Percentiles rank a stretch among this genome's conserved stretches.
Conservation (phyloP, 2,113 vertebrate species). For the Chlorocebus sabaeus region DNA sequence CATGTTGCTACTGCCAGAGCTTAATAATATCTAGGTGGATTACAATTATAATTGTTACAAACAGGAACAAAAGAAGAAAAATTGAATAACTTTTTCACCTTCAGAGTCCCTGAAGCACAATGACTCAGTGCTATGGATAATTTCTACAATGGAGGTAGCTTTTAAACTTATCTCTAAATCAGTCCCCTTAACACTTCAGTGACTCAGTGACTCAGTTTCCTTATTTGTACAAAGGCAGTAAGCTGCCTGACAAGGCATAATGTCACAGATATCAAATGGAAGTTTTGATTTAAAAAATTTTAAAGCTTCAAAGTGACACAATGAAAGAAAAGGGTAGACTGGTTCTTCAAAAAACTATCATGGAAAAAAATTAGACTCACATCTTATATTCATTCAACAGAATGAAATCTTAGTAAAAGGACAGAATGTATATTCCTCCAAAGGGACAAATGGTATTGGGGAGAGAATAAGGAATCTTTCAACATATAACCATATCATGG, state of each 20-base stretch:
- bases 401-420: constrained; percentile 26
- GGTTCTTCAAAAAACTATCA: background rate
- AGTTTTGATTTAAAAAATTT: background rate
- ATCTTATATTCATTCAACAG: constrained; percentile 26
- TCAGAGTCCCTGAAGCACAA: constrained; percentile 40
- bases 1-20: constrained; percentile 35
- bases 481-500: background rate
- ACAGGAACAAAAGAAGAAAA: constrained; percentile 32
- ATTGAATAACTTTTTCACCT: constrained; percentile 48
- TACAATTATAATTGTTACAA: constrained; percentile 56
- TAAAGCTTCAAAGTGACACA: constrained; percentile 38
- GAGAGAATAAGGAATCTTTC: background rate
- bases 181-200: constrained; percentile 26
- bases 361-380: constrained; percentile 10
- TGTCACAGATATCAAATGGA: background rate
- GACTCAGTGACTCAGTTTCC: constrained; percentile 44
- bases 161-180: constrained; percentile 49
- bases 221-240: constrained; percentile 41
- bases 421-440: constrained; percentile 14
- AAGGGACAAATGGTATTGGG: background rate
- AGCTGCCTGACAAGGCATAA: constrained; percentile 33
- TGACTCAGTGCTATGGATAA: constrained; percentile 39
- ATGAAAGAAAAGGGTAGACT: background rate
- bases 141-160: constrained; percentile 32
- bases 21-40: constrained; percentile 49